Evolutionary conservation across 2,797 vertebrate genomes (phyloP).

Genomic region (Picus viridis): DNA sequence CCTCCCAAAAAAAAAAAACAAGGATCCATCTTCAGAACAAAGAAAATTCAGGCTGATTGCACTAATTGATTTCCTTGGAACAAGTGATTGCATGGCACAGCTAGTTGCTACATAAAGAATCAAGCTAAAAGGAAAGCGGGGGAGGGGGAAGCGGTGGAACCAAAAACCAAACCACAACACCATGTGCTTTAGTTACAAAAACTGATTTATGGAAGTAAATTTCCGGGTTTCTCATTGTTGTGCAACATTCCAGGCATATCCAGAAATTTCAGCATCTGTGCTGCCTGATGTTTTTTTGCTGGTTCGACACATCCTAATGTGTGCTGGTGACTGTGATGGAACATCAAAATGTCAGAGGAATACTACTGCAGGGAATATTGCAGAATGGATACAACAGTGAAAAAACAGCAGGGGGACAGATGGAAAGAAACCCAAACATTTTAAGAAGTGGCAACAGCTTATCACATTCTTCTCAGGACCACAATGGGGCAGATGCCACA

Average conservation of each 20-base stretch:
- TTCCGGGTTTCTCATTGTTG: background rate
- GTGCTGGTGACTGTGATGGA: slow-evolving; percentile 11
- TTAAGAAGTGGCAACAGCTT: background rate
- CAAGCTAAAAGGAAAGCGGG: background rate
- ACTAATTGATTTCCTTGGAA: slow-evolving; percentile 52
- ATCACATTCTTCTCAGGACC: background rate
- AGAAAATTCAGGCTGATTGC: slow-evolving; percentile 27
- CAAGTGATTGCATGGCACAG: background rate
- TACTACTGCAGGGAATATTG: background rate
- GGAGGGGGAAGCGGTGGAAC: no score
- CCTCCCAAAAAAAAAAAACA: background rate
- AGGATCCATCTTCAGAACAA: background rate
- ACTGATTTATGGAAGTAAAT: slow-evolving; percentile 33
- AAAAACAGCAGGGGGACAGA: background rate
- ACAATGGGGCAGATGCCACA: background rate
- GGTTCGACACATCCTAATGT: slow-evolving; percentile 26
- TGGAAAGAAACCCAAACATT: background rate
- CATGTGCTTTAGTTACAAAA: slow-evolving; percentile 15
- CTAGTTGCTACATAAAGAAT: slow-evolving; percentile 17
- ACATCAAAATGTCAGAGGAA: background rate
- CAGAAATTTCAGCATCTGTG: slow-evolving; percentile 48
- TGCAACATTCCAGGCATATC: background rate
- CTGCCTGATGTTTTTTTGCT: slow-evolving; percentile 41
- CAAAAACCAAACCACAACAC: background rate
- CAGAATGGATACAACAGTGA: background rate